Conservation (phyloP, 1,140 invertebrate species). For the Eumeta japonica region DNA sequence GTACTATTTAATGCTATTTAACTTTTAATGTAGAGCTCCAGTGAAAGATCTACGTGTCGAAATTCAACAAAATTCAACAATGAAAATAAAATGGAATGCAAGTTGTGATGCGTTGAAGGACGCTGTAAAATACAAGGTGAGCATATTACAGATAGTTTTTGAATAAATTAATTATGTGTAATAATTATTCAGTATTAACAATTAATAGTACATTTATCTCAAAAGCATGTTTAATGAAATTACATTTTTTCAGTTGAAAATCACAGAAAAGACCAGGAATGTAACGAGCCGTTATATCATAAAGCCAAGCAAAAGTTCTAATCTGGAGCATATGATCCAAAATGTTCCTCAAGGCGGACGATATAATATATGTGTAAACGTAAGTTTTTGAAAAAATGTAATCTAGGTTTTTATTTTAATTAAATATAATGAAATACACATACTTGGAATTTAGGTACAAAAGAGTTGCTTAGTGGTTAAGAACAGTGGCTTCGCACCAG, state of each 20-base stretch:
- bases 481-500: too few species aligned
- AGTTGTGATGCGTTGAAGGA: slow-evolving; percentile 57
- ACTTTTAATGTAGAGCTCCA: slow-evolving; percentile 31
- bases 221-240: slow-evolving; percentile 2
- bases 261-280: slow-evolving; percentile 56
- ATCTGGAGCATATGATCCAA: slow-evolving; percentile 56
- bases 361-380: slow-evolving; percentile 64
- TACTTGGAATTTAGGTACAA: too few species aligned
- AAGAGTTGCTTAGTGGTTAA: too few species aligned
- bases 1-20: slow-evolving; percentile 3
- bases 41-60: slow-evolving; percentile 41
- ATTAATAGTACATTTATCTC: background rate
- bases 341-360: slow-evolving; percentile 63
- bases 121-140: slow-evolving; percentile 61
- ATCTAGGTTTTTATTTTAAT: too few species aligned
- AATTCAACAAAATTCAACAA: slow-evolving; percentile 32
- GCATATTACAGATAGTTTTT: too few species aligned
- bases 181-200: too few species aligned
- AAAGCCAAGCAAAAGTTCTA: slow-evolving; percentile 25
- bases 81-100: slow-evolving; percentile 60
- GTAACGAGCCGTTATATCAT: slow-evolving; percentile 50
- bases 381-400: slow-evolving; percentile 26
- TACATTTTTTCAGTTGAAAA: slow-evolving; percentile 51
- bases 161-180: too few species aligned
- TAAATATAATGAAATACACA: too few species aligned